Evolutionary conservation across 2,888 invertebrate species (phyloP).

Genomic region (Pollenia griseotomentosa): DNA sequence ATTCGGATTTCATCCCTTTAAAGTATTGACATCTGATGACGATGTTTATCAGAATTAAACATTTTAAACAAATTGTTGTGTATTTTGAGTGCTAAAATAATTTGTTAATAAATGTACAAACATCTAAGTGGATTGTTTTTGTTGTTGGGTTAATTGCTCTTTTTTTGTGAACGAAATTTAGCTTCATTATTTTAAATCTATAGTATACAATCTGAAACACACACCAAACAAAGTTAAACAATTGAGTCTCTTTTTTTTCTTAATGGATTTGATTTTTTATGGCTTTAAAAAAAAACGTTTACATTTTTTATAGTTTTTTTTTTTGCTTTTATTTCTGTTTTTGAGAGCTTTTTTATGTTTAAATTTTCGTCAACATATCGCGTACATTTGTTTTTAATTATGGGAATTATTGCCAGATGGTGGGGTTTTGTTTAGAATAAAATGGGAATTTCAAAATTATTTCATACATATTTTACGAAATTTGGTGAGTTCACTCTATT

Average conservation of each 20-base stretch:
- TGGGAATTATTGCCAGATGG: conserved; percentile 8
- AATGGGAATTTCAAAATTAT: neutral
- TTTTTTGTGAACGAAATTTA: conserved; percentile 23
- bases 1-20: neutral
- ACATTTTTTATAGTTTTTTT: neutral
- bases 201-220: neutral
- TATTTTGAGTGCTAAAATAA: conserved; percentile 45
- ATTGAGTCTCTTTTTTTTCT: conserved; percentile 19
- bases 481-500: no score
- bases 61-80: conserved; percentile 31
- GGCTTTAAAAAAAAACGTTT: neutral
- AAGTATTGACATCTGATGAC: neutral
- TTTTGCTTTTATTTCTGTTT: conserved; percentile 16
- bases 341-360: conserved; percentile 35
- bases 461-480: no score
- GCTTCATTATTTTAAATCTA: conserved; percentile 32
- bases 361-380: conserved; percentile 31
- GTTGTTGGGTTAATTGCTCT: conserved; percentile 38
- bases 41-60: conserved; percentile 33
- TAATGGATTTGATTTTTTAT: conserved; percentile 9
- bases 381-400: conserved; percentile 25
- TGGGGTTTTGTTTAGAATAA: neutral
- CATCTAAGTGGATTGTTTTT: neutral
- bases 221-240: neutral
- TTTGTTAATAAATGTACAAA: conserved; percentile 35